A percentile compares a stretch with the other conserved stretches of the same genome.
Conservation (phyloP, 2,797 vertebrate species). For the Manis pentadactyla region DNA sequence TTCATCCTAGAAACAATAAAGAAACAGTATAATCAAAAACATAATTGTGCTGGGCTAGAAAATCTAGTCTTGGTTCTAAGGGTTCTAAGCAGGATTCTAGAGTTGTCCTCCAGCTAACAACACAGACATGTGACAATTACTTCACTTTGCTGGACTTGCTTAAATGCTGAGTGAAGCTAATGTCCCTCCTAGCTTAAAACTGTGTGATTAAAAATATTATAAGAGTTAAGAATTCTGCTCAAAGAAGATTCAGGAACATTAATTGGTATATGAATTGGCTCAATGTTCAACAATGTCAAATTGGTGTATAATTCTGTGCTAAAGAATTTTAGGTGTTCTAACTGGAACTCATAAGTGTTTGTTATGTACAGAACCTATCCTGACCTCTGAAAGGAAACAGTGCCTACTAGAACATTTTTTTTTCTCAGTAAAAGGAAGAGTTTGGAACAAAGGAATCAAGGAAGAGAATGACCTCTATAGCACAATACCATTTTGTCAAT, state of each 20-base stretch:
- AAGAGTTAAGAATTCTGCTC: constrained; percentile 1
- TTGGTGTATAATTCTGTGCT: neutral
- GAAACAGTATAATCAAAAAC: constrained; percentile 32
- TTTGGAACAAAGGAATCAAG: constrained; percentile 38
- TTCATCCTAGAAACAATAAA: neutral
- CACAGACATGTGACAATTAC: constrained; percentile 28
- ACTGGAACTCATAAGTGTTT: constrained; percentile 26
- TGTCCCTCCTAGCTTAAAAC: neutral
- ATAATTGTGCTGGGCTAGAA: constrained; percentile 20
- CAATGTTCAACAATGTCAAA: constrained; percentile 28
- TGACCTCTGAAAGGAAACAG: neutral
- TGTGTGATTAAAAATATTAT: neutral
- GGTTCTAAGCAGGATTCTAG: constrained; percentile 8
- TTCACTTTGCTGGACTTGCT: neutral
- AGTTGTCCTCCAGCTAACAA: neutral
- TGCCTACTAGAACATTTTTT: neutral
- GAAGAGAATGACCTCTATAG: constrained; percentile 4
- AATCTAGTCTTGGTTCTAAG: constrained; percentile 42
- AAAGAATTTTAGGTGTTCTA: constrained; percentile 41
- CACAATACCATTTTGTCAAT: constrained; percentile 35
- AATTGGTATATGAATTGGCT: neutral
- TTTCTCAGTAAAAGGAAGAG: neutral
- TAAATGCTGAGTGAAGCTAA: neutral
- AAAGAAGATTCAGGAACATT: constrained; percentile 40
- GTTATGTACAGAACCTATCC: neutral